Evolutionary conservation across 2,113 vertebrate genomes (phyloP), one percentile per base, ranked within the genome.

Genomic region (Larimichthys crocea): DNA sequence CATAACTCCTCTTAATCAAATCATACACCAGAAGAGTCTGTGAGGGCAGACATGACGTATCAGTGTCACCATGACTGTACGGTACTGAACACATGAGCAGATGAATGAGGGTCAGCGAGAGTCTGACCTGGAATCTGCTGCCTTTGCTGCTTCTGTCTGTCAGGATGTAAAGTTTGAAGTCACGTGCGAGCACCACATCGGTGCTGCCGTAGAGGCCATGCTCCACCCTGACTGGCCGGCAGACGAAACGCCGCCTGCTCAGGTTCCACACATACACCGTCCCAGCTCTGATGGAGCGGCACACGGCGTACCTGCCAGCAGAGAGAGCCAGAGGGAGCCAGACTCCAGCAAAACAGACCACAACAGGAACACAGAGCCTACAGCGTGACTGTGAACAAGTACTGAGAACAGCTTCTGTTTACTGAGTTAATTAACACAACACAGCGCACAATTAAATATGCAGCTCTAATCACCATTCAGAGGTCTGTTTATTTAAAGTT

Each of bases 1-100:
- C 26, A 14, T 91, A 92, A 63, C 93, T 92, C 65, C 82, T 89
- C 89, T 94, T 92, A 9, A 92, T 86, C 71, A 95, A 79, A 73
- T 95, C 92, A 15, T 94, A 95, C 80, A 88, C 88, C 77, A 95
- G 76, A 0, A 92, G 72, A 16, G 82, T 92, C 92, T 94, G 60
- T 0, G 35, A 61, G 48, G 19, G 14, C 29, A 53, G 8, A 74
- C 31, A 29, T 22, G 22, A 20, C 22, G 2, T 8, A 17, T 20
- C 56, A 24, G 22, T 24, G 64, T 59, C 24, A 49, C 14, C 19
- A 3, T 35, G 15, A 49, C 42, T 17, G 19, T 6, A 5, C 0
- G 22, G 10, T 29, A 20, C 42, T 42, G 20, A 35, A 14, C 69
- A 19, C 9, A 8, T 60, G 26, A 68, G 10, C 4, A 35, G 31